Evolutionary conservation across 1,140 invertebrate genomes (phyloP).

Genomic region (Archegozetes longisetosus): DNA sequence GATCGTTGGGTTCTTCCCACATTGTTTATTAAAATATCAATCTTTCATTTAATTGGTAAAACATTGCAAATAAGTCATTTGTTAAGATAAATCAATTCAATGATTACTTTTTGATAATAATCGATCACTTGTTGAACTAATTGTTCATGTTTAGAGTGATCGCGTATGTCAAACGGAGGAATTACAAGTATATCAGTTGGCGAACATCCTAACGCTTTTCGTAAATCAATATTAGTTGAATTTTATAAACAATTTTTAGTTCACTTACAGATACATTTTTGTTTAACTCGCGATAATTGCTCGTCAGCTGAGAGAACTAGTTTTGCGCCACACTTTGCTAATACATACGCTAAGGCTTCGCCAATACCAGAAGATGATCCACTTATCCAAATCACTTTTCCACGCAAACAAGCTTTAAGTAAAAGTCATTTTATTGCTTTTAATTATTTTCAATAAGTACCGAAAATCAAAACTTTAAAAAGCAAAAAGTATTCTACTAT

Average conservation of each 20-base stretch:
- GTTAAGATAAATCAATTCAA: neutral
- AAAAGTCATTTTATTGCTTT: no score
- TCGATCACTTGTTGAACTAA: conserved; percentile 44
- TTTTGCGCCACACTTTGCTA: conserved; percentile 50
- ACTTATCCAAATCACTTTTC: conserved; percentile 69
- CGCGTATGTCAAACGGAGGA: conserved; percentile 24
- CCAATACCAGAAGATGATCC: conserved; percentile 80
- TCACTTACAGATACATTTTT: conserved; percentile 38
- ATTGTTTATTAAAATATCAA: conserved; percentile 65
- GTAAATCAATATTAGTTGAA: no score
- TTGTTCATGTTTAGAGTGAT: conserved; percentile 42
- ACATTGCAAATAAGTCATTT: no score
- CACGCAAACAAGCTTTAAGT: conserved; percentile 3
- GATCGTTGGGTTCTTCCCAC: conserved; percentile 64
- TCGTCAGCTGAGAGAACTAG: conserved; percentile 53
- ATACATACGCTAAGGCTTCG: conserved; percentile 49
- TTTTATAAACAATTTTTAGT: conserved; percentile 34
- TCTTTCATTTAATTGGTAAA: conserved; percentile 27
- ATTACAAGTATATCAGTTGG: no score
- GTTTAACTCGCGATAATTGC: conserved; percentile 55
- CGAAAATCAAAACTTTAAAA: no score
- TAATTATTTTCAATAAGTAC: no score
- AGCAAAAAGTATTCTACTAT: no score
- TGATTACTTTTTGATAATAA: conserved; percentile 42
- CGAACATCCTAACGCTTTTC: no score